Evolutionary conservation across 2,113 vertebrate species (phyloP).

Genomic region (Colistium nudipinnis): DNA sequence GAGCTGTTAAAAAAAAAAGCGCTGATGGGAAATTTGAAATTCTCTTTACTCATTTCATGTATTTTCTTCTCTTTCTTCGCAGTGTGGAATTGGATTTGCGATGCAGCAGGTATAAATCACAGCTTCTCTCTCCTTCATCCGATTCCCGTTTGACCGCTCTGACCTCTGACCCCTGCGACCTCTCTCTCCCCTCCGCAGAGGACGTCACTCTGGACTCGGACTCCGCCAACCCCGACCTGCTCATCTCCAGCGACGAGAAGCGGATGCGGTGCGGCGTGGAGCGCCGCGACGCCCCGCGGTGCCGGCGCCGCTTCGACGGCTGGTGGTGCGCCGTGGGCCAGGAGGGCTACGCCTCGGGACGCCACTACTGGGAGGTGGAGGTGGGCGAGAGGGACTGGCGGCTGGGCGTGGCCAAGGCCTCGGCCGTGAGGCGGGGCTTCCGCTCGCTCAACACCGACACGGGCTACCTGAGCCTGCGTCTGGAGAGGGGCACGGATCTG

Average conservation of each 20-base stretch:
- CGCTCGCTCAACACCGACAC: constrained; percentile 74
- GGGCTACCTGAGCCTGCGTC: constrained; percentile 80
- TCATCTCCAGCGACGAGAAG: constrained; percentile 85
- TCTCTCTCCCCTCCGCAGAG: constrained; percentile 71
- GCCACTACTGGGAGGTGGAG: constrained; percentile 88
- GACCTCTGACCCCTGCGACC: background rate
- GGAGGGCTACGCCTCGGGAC: constrained; percentile 73
- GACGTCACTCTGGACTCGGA: constrained; percentile 82
- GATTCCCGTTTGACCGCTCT: background rate
- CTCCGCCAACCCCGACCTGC: constrained; percentile 78
- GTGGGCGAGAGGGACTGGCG: constrained; percentile 88
- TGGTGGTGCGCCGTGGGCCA: constrained; percentile 77
- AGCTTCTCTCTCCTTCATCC: background rate
- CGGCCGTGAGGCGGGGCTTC: constrained; percentile 82
- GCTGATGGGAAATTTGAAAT: no score
- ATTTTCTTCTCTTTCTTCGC: constrained; percentile 22
- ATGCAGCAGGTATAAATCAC: constrained; percentile 75
- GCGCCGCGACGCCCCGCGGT: constrained; percentile 56
- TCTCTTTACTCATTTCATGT: no score
- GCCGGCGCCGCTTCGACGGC: constrained; percentile 72
- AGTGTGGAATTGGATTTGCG: constrained; percentile 85
- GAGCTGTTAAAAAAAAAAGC: no score
- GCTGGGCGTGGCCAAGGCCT: constrained; percentile 87
- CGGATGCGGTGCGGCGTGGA: constrained; percentile 85
- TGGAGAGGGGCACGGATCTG: constrained; percentile 79